phyloP scores from a whole-genome alignment of 2,797 vertebrate genomes.

The Gobio occitaniae region DNA sequence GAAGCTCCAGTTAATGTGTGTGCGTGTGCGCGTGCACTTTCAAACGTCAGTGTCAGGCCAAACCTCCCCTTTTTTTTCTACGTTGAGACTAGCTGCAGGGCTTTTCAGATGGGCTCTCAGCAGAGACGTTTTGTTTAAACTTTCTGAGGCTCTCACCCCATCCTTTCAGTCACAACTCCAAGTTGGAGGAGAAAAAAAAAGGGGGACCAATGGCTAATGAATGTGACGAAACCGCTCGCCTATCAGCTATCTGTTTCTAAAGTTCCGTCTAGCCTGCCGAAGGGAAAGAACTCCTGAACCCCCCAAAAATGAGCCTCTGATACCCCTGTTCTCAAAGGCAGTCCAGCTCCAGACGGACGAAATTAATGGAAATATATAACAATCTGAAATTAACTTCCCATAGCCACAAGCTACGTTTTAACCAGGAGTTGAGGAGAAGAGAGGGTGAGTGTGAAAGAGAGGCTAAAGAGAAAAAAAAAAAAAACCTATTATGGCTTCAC shows the following conservation, averaged over 20 bases:
- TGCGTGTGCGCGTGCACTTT: constrained; percentile 31
- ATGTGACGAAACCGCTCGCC: constrained; percentile 69
- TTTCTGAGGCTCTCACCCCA: constrained; percentile 66
- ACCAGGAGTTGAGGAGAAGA: constrained; percentile 73
- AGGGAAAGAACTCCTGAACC: constrained; percentile 59
- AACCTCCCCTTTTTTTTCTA: constrained; percentile 27
- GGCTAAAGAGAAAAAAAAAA: constrained; percentile 27
- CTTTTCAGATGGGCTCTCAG: constrained; percentile 64
- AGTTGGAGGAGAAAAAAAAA: constrained; percentile 52
- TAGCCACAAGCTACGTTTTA: constrained; percentile 86
- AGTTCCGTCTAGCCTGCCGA: constrained; percentile 62
- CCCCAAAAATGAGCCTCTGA: constrained; percentile 64
- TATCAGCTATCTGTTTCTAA: constrained; percentile 68
- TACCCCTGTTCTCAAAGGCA: constrained; percentile 67
- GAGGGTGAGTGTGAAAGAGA: constrained; percentile 67
- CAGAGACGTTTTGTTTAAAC: constrained; percentile 71
- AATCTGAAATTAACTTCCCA: constrained; percentile 92
- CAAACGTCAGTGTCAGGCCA: constrained; percentile 53
- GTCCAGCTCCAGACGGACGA: constrained; percentile 75
- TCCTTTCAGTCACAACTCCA: constrained; percentile 67
- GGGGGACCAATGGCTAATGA: constrained; percentile 66
- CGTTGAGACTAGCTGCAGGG: constrained; percentile 50
- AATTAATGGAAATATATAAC: constrained; percentile 90
- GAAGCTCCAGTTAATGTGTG: constrained; percentile 37
- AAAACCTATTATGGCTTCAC: constrained; percentile 80